Conservation (phyloP, 92 coral and sea anemone genomes). For the Phenganax subtilis region DNA sequence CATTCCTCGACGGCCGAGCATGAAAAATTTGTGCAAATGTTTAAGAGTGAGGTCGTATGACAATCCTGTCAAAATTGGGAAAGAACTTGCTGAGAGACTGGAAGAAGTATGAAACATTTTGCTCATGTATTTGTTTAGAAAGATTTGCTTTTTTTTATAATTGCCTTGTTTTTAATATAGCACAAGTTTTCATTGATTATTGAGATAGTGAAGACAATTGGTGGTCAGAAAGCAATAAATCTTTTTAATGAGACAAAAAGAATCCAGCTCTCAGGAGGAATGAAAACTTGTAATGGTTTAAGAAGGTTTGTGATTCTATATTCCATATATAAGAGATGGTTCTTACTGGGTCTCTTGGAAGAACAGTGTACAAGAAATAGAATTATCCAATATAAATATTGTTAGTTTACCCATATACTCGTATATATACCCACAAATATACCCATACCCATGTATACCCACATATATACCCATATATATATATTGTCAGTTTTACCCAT, state of each 20-base stretch:
- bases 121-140: not conserved
- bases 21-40: slow-evolving; percentile 59
- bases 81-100: slow-evolving; percentile 72
- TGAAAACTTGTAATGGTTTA: slow-evolving; percentile 56
- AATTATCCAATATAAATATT: no score
- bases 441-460: no score
- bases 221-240: slow-evolving; percentile 70
- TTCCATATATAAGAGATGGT: not conserved
- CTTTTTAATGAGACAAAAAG: slow-evolving; percentile 70
- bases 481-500: not conserved
- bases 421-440: no score
- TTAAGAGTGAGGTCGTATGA: slow-evolving; percentile 60
- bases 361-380: not conserved
- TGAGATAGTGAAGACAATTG: slow-evolving; percentile 70
- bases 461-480: no score
- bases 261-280: slow-evolving; percentile 69
- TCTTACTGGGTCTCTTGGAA: not conserved
- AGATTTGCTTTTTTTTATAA: not conserved
- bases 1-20: slow-evolving; percentile 36
- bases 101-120: slow-evolving; percentile 56
- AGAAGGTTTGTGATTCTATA: slow-evolving; percentile 54
- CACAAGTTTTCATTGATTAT: slow-evolving; percentile 59
- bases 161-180: slow-evolving; percentile 30
- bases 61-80: slow-evolving; percentile 61
- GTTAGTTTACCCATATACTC: no score